Evolutionary conservation across 92 coral and sea anemone species (phyloP), one percentile per base, ranked within the genome.

Genomic region (Epizoanthus rinbou): DNA sequence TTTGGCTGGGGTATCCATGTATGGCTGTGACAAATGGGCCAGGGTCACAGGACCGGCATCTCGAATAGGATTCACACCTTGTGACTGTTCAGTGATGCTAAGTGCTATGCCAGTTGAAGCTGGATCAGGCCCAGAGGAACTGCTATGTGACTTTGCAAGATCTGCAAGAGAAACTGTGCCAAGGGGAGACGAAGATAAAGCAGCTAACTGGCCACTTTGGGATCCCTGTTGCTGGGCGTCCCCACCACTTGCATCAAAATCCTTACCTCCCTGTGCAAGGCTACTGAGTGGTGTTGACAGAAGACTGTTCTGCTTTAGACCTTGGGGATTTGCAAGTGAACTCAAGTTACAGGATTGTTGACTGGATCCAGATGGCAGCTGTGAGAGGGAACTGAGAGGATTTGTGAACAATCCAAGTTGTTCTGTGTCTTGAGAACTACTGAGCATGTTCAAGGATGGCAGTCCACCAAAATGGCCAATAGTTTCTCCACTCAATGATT

Each of bases 121-220:
- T 50, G 50, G 5, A 43, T 50, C 54, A 50, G 54, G 14, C 54
- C 9, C 37, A 67, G 72, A 8, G 4, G 33, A 3, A 57, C 69
- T 31, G 4, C 69, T 9, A 15, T 76, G 69, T 2, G 69, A 59
- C 35, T 59, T 76, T 59, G 57, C 82, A 16, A 76, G 82, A 68
- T 76, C 82, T 6, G 70, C 69, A 76, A 76, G 82, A 13, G 82
- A 76, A 59, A 76, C 70, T 33, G 82, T 35, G 33, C 82, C 82
- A 16, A 76, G 37, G 8, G 82, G 56, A 3, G 82, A 33, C 6
- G 69, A 39, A 11, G 56, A 76, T 31, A 76, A 59, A 21, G 64
- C 5, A 22, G 53, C 21, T 28, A 75, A 57, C 50, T 10, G 39
- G 52, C 81, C 37, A 80, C 23, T 10, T 65, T 64, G 63, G 64